Conservation (phyloP, 2,113 vertebrate species). For the Tamias sibiricus region DNA sequence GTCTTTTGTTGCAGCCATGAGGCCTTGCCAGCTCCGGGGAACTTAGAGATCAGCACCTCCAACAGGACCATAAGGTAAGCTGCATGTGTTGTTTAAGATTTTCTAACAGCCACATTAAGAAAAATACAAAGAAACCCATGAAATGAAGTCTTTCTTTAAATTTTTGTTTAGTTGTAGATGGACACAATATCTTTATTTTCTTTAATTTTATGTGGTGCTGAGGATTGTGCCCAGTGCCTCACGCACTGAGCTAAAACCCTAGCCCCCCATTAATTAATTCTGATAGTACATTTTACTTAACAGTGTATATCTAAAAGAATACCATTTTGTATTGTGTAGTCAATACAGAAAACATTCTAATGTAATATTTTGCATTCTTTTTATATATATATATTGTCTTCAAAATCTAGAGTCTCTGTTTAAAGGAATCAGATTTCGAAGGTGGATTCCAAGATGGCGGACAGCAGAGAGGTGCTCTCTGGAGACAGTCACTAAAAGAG, state of each 20-base stretch:
- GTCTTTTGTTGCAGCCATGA: not conserved
- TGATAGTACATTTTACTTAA: conserved; percentile 13
- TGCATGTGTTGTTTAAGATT: not conserved
- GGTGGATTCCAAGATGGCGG: too few relatives aligned
- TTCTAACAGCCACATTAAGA: not conserved
- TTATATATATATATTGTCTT: not conserved
- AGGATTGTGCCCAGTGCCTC: too few relatives aligned
- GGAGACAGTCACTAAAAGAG: too few relatives aligned
- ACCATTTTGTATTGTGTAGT: not conserved
- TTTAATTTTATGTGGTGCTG: too few relatives aligned
- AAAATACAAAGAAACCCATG: not conserved
- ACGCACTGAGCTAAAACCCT: too few relatives aligned
- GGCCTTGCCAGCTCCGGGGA: not conserved
- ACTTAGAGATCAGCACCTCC: not conserved
- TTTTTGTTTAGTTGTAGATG: too few relatives aligned
- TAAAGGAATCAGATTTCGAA: not conserved
- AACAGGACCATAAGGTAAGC: rapidly evolving
- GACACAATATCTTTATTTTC: too few relatives aligned
- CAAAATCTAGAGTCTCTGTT: not conserved
- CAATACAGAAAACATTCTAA: not conserved
- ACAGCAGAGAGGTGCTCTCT: too few relatives aligned
- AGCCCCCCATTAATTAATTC: too few relatives aligned
- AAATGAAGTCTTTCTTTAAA: too few relatives aligned
- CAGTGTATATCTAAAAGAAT: not conserved
- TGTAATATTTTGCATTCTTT: not conserved